These are phyloP conservation scores for Ormyrus rosae DNA, from an alignment of 2,888 invertebrate genomes.

Conservation along the genomic window DNA sequence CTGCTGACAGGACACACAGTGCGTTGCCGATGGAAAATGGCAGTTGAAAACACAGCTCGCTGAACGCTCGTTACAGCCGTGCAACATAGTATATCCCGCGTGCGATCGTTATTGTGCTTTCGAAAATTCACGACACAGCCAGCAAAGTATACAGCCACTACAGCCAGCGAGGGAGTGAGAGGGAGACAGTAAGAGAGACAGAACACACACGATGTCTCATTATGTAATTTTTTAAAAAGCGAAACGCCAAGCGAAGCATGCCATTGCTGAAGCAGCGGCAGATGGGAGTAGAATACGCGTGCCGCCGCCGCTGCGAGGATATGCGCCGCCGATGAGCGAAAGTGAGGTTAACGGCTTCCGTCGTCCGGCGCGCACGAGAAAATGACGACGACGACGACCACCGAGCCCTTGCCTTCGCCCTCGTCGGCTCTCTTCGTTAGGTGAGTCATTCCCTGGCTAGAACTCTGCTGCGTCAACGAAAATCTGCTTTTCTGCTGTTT, in stretches of 20 bases:
- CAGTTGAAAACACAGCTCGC: too few species aligned
- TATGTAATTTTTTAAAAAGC: slow-evolving; percentile 34
- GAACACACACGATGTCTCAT: background rate
- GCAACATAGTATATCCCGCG: too few species aligned
- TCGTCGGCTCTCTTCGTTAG: slow-evolving; percentile 31
- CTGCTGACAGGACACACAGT: too few species aligned
- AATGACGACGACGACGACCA: slow-evolving; percentile 3
- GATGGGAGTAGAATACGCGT: background rate
- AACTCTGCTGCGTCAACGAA: too few species aligned
- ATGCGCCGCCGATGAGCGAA: slow-evolving; percentile 16
- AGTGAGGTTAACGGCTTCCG: slow-evolving; percentile 41
- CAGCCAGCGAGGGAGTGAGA: background rate
- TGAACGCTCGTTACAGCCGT: too few species aligned
- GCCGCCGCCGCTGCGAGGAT: background rate
- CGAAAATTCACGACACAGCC: too few species aligned
- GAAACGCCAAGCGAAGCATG: slow-evolving; percentile 5
- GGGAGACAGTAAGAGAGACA: background rate
- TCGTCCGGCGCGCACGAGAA: background rate
- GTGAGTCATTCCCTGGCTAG: slow-evolving; percentile 17
- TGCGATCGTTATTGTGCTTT: too few species aligned
- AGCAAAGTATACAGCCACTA: too few species aligned
- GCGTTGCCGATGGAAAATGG: too few species aligned
- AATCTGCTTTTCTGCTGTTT: too few species aligned
- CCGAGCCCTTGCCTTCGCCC: background rate
- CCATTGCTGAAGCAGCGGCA: background rate